Base-by-base conservation (phyloP, 2,797 vertebrate genomes). In the Xyrichtys novacula region DNA sequence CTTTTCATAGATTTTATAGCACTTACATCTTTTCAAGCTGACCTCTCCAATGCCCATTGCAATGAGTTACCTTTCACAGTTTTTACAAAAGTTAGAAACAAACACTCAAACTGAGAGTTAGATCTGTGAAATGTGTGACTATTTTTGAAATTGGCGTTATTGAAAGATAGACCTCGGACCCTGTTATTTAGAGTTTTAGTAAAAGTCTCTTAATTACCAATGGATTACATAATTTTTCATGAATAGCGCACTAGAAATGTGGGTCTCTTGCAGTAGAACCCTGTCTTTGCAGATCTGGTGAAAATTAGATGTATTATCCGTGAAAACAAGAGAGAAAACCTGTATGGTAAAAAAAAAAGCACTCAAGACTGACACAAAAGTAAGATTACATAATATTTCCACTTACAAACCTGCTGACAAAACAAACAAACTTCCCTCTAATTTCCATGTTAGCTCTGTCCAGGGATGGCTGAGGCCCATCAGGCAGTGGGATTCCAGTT, bases 401-500 rank as follows among this genome's bases (percentile, higher is more conserved):
- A n/a, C 7, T 22, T 7, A 36, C 2, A 55, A 34, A 7, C n/a
- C 19, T 29, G 40, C 52, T 23, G 10, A 58, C 15, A 59, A 7
- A 26, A 19, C 19, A 46, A 6, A 1, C 19, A 46, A 6, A 1
- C 2, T 42, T 59, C 8, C 14, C 2, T 64, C 36, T 75, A 8
- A 25, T 59, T 28, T 32, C 36, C 2, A 15, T 50, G 15, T 40
- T 17, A 74, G 15, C 68, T 10, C 57, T 16, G n/a, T 34, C 14
- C 52, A 71, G 44, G 74, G n/a, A 98, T 98, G 97, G 97, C 97
- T 36, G 97, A 99, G 72, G 97, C 97, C 0, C 97, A 98, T 91
- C 97, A 99, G 88, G 97, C 97, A 0, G 97, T 99, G 74, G 97
- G 95, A 76, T 98, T 98, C 89, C 95, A 98, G 94, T 98, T 99